Base-by-base conservation (phyloP, 1,140 invertebrate species). In the Stegodyphus dumicola region DNA sequence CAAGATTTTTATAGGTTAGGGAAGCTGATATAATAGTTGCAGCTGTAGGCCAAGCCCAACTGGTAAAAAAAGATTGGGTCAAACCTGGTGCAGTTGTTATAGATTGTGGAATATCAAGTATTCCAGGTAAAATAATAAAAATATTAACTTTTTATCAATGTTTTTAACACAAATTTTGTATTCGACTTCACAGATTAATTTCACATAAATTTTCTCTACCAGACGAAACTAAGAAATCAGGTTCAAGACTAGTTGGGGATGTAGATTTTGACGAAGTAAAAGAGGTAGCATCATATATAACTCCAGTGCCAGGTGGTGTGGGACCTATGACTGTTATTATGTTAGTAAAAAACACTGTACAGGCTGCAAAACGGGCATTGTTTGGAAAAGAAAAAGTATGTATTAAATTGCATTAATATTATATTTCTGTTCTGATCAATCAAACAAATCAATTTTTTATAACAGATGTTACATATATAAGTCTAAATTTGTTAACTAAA, bases 311-410 rank as follows among this genome's bases (percentile, higher is more conserved):
- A 11, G 97, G 98, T 52, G 98, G 98, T 86, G 98, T 99, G 77
- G 98, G 98, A 1, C 80, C 98, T 97, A 98, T 99, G 96, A 99
- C 98, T 1, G 98, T 99, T n/a, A 96, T 97, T 10, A 99, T 99
- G 98, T 92, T 99, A 7, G 96, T 99, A 93, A 94, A 94, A 88
- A 99, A 99, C 90, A 99, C 97, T 0, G 95, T 99, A 6, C 92
- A 94, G 79, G 95, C 96, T 51, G 97, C 97, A 6, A 87, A 88
- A 33, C 11, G 6, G 13, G 7, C 11, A 17, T 67, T 67, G 65
- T 7, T 7, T 67, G 56, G 33, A 3, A 1, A 60, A 15, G 9
- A 60, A 9, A 60, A 11, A 60, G 56, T 60, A 60, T 60, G 56
- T 60, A 60, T 60, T 60, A 33, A 33, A 33, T 33, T 33, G 33